Conservation (phyloP, 2,888 invertebrate species). For the Callinectes sapidus region DNA sequence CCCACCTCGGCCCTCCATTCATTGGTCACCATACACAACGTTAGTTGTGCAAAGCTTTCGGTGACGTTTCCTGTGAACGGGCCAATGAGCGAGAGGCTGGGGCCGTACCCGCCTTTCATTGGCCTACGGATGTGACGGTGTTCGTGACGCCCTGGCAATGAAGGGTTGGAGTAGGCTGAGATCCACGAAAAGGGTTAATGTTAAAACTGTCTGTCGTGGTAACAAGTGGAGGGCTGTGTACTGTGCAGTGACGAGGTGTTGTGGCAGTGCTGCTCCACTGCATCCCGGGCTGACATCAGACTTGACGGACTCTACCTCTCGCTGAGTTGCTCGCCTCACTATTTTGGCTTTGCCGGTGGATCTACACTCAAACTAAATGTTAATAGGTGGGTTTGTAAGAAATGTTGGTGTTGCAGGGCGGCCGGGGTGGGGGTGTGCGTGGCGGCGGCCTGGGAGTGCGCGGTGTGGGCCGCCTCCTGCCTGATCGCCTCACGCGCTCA, state of each 20-base stretch:
- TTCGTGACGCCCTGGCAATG: slow-evolving; percentile 54
- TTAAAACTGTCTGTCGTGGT: slow-evolving; percentile 64
- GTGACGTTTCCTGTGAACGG: slow-evolving; percentile 57
- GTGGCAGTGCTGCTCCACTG: slow-evolving; percentile 35
- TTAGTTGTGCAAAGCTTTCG: slow-evolving; percentile 64
- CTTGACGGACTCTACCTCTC: not conserved
- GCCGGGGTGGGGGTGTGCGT: slow-evolving; percentile 56
- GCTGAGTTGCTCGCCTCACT: not conserved
- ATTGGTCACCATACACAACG: slow-evolving; percentile 58
- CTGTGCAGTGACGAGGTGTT: slow-evolving; percentile 55
- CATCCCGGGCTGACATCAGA: not conserved
- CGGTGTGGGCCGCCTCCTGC: slow-evolving; percentile 46
- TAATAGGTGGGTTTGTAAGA: slow-evolving; percentile 57
- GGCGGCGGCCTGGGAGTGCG: slow-evolving; percentile 58
- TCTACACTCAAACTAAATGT: slow-evolving; percentile 57
- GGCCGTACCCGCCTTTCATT: slow-evolving; percentile 46
- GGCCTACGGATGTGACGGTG: slow-evolving; percentile 51
- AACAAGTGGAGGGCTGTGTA: slow-evolving; percentile 66
- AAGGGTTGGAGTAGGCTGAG: slow-evolving; percentile 65
- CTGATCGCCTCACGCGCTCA: slow-evolving; percentile 55
- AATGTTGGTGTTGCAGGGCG: slow-evolving; percentile 54
- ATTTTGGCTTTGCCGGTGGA: slow-evolving; percentile 3
- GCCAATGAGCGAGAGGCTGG: slow-evolving; percentile 50
- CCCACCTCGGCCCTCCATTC: slow-evolving; percentile 58
- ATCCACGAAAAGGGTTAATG: slow-evolving; percentile 63